Evolutionary conservation across 1,140 invertebrate genomes (phyloP).

Genomic region (Dreissena rostriformis): DNA sequence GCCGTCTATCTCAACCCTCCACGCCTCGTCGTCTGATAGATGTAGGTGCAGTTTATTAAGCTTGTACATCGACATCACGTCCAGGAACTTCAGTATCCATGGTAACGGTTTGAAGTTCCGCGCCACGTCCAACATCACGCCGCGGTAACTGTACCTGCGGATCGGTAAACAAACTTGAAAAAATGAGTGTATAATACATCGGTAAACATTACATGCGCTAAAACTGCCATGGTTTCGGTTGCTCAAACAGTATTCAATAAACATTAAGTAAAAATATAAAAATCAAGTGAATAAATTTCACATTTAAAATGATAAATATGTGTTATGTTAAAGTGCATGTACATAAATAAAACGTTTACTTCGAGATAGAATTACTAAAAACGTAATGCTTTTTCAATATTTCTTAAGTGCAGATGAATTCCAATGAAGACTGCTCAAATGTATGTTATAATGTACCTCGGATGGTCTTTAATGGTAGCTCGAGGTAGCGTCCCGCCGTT

Average conservation of each 20-base stretch:
- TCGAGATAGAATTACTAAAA: no score
- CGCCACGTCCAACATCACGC: constrained; percentile 76
- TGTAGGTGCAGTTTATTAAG: constrained; percentile 77
- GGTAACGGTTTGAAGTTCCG: constrained; percentile 73
- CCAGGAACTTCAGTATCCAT: constrained; percentile 66
- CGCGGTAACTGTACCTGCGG: constrained; percentile 71
- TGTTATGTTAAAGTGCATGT: no score
- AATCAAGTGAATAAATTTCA: no score
- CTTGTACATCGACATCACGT: constrained; percentile 76
- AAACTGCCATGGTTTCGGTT: background rate
- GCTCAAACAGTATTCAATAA: background rate
- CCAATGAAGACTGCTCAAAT: background rate
- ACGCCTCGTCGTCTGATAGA: constrained; percentile 77
- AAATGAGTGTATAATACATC: background rate
- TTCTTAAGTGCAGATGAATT: background rate
- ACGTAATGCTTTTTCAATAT: no score
- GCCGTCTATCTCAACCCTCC: constrained; percentile 74
- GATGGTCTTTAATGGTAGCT: background rate
- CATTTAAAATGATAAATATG: no score
- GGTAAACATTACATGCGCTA: background rate
- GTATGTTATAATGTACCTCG: background rate
- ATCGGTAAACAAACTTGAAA: constrained; percentile 40
- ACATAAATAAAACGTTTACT: no score
- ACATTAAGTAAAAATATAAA: no score
- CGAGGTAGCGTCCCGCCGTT: background rate